Conservation (phyloP, 1,140 invertebrate genomes). For the Tribolium madens region DNA sequence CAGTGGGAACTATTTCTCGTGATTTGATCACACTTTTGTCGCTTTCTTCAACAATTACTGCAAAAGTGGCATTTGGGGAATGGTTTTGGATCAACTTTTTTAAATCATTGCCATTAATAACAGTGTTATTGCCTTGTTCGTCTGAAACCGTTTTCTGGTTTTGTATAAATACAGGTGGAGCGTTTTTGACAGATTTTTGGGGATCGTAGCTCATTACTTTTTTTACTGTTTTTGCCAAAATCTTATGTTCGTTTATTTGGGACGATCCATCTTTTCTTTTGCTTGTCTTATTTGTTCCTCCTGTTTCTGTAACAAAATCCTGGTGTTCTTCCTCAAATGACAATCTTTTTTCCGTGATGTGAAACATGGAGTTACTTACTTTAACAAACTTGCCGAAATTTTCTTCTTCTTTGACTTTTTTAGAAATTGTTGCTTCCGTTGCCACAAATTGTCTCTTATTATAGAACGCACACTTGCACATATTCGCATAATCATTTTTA, state of each 20-base stretch:
- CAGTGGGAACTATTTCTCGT: not conserved
- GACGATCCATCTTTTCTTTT: not conserved
- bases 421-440: not conserved
- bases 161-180: not conserved
- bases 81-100: not conserved
- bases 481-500: not conserved
- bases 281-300: not conserved
- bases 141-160: not conserved
- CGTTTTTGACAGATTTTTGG: not conserved
- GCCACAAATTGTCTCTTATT: conserved; percentile 23
- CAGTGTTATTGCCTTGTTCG: not conserved
- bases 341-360: not conserved
- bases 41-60: not conserved
- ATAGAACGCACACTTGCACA: conserved; percentile 13
- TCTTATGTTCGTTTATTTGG: not conserved
- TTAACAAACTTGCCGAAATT: not conserved
- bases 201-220: not conserved
- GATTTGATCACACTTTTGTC: not conserved
- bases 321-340: not conserved
- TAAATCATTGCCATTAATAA: not conserved
- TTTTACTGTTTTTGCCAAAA: not conserved
- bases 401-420: not conserved
- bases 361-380: not conserved
- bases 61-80: not conserved
- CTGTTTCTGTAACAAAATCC: not conserved